Conservation (phyloP, 2,888 invertebrate species). For the Lampropteryx suffumata region DNA sequence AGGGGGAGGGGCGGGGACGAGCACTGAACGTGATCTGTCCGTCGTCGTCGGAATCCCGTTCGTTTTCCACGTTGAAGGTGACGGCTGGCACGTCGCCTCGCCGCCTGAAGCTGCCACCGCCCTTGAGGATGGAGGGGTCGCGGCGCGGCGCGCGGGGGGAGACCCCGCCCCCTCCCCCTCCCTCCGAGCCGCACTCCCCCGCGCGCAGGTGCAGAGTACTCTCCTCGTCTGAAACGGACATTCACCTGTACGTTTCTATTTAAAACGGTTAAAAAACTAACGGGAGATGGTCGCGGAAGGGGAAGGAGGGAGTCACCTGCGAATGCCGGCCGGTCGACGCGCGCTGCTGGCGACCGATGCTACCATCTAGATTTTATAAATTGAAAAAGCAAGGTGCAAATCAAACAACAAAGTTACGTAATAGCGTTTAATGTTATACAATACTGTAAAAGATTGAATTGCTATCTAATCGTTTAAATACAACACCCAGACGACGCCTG, state of each 20-base stretch:
- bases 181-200: constrained; percentile 39
- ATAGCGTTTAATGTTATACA: constrained; percentile 51
- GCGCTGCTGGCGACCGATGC: constrained; percentile 17
- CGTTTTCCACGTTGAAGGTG: constrained; percentile 77
- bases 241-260: constrained; percentile 33
- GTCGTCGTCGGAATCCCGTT: constrained; percentile 67
- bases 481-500: constrained; percentile 1
- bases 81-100: constrained; percentile 65
- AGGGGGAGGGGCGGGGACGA: constrained; percentile 43
- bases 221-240: constrained; percentile 69
- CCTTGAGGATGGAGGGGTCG: constrained; percentile 63
- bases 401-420: constrained; percentile 57
- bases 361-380: constrained; percentile 16
- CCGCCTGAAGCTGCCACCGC: constrained; percentile 55
- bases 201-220: constrained; percentile 50
- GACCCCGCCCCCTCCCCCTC: constrained; percentile 51
- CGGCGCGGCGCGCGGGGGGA: constrained; percentile 53
- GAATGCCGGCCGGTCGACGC: constrained; percentile 21
- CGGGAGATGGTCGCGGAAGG: constrained; percentile 18
- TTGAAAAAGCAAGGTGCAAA: constrained; percentile 47
- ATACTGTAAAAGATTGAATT: constrained; percentile 21
- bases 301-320: constrained; percentile 27
- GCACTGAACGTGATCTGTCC: constrained; percentile 75
- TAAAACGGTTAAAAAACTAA: constrained; percentile 4
- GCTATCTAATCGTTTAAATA: constrained; percentile 1